Base-by-base conservation (phyloP, 2,113 vertebrate species). In the Fulmarus glacialis region DNA sequence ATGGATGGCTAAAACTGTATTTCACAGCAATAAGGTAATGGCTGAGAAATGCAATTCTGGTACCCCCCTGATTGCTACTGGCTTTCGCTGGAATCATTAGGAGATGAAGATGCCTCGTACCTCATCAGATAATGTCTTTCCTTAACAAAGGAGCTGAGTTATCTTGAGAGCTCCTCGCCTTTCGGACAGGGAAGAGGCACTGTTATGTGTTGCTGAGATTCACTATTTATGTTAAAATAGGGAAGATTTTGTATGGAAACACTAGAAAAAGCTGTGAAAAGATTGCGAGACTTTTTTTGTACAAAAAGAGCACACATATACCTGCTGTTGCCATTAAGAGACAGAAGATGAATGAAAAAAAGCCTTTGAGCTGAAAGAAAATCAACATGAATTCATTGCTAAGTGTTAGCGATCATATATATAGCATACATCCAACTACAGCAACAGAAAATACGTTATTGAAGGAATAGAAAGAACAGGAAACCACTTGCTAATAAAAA, bases 381-480 rank as follows among this genome's bases (percentile, higher is more conserved):
- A 96, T 96, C 90, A 86, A 93, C 89, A 53, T 21, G 48, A 93
- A 85, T 96, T 96, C 91, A 96, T 90, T 67, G 84, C 93, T 87
- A 43, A 89, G 78, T 55, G 42, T 73, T 86, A 88, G 79, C 7
- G 3, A 36, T 80, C 89, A 63, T 45, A 82, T 19, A 62, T 40
- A 78, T 20, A 80, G 70, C 64, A 73, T 60, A 73, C 26, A 66
- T 79, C 78, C 91, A 91, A 29, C 56, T 38, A 23, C 72, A 50
- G 89, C 84, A 77, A 38, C 34, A 73, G 93, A 87, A 94, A 94
- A 89, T 75, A 15, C 4, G 6, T 64, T 77, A 83, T 8, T 24
- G 81, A 62, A 59, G 53, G 74, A 80, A 63, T 6, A 53, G 63
- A 89, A 95, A 70, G 91, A 87, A 62, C 64, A 87, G 87, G 91